Base-by-base conservation (phyloP, 1,140 invertebrate genomes). In the Aradophagus sp. region DNA sequence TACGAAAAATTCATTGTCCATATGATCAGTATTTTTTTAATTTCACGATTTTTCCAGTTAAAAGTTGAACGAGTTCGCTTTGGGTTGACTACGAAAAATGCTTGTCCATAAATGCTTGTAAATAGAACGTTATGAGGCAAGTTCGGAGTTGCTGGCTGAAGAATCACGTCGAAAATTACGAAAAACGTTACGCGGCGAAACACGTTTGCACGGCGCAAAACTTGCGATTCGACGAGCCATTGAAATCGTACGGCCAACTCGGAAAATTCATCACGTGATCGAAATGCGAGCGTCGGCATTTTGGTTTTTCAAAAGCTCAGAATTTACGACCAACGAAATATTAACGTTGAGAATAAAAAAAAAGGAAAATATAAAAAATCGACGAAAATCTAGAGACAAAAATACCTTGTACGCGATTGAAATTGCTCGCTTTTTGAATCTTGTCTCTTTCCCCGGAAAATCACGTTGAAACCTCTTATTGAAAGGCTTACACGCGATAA, bases 241-340 rank as follows among this genome's bases (percentile, higher is more conserved):
- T 36, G 53, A 44, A 58, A 58, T 45, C 19, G 31, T 5, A 8
- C n/a, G 19, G 53, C 39, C 38, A 29, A 45, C 14, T 31, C 29
- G 44, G 39, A 36, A 45, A 56, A 44, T 10, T 58, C 5, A 19
- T 58, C 31, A 29, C 53, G 53, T 45, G 53, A 45, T 45, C 39
- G 16, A 58, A 58, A 58, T 58, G 27, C 45, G 26, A 56, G 44
- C 16, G 23, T 29, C 7, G 7, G 27, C 2, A n/a, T n/a, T 29
- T 4, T 10, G 11, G 11, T 29, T 29, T 29, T 29, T 29, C n/a
- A n/a, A n/a, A n/a, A n/a, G n/a, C n/a, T n/a, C n/a, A n/a, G n/a
- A n/a, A n/a, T n/a, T n/a, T n/a, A n/a, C n/a, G n/a, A n/a, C n/a
- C n/a, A n/a, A n/a, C n/a, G n/a, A n/a, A n/a, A n/a, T n/a, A n/a